These are phyloP conservation scores for Rugalucina vietnamica DNA, from an alignment of 2,888 invertebrate genomes.

Conservation along the genomic window DNA sequence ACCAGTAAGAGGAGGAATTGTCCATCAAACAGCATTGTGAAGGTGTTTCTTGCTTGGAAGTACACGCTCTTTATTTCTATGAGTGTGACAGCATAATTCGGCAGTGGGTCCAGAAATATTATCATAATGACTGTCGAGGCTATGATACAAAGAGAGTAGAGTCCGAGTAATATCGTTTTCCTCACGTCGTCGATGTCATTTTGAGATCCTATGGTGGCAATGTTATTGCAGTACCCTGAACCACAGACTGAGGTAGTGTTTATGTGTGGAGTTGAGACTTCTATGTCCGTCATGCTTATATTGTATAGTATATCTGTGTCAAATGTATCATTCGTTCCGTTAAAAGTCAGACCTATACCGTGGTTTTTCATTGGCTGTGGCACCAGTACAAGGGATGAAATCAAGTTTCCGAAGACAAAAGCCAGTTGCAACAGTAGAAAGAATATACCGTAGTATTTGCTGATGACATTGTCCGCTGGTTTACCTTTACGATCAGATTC, in stretches of 20 bases:
- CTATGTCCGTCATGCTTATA: neutral
- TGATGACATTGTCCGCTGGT: slow-evolving; percentile 70
- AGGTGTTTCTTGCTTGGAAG: slow-evolving; percentile 67
- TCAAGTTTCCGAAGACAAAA: slow-evolving; percentile 78
- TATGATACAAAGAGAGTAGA: slow-evolving; percentile 73
- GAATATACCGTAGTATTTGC: slow-evolving; percentile 80
- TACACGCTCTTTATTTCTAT: slow-evolving; percentile 49
- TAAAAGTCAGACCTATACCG: neutral
- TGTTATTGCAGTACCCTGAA: slow-evolving; percentile 70
- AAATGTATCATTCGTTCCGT: neutral
- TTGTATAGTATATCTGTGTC: neutral
- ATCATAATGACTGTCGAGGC: slow-evolving; percentile 71
- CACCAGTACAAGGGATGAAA: slow-evolving; percentile 77
- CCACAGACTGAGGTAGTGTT: slow-evolving; percentile 66
- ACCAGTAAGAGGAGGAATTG: slow-evolving; percentile 74
- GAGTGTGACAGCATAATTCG: slow-evolving; percentile 55
- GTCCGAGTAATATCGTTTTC: slow-evolving; percentile 75
- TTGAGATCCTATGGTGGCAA: slow-evolving; percentile 44
- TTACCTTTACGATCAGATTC: slow-evolving; percentile 72
- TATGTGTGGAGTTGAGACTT: neutral
- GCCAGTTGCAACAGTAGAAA: slow-evolving; percentile 78
- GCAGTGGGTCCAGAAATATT: slow-evolving; percentile 76
- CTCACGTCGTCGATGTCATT: slow-evolving; percentile 61
- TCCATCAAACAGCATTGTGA: slow-evolving; percentile 70
- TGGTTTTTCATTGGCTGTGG: neutral